A percentile compares a stretch with the other conserved stretches of the same genome.
Evolutionary conservation across 2,797 vertebrate genomes (phyloP).

Genomic region (Anas capensis): DNA sequence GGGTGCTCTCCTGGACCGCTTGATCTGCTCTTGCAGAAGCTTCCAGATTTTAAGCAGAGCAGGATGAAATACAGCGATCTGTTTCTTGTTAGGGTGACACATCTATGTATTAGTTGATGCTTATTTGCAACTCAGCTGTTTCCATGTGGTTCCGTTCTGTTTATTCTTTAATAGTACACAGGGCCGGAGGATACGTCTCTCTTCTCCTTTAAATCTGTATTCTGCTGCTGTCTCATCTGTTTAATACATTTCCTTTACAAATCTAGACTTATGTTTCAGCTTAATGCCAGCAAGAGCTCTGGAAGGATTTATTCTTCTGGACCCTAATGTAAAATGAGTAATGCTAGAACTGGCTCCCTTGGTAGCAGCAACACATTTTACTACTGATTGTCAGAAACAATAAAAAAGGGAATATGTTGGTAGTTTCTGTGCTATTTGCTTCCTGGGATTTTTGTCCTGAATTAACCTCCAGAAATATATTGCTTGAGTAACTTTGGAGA

Average conservation of each 20-base stretch:
- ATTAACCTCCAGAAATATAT: constrained; percentile 63
- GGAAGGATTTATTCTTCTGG: constrained; percentile 71
- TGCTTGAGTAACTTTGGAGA: constrained; percentile 52
- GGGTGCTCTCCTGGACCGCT: not conserved
- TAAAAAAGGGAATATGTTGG: constrained; percentile 64
- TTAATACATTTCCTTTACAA: constrained; percentile 68
- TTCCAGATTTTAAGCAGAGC: not conserved
- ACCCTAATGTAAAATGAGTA: constrained; percentile 73
- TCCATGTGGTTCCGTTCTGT: not conserved
- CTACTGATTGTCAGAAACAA: constrained; percentile 77
- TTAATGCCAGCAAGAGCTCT: constrained; percentile 61
- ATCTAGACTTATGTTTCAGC: constrained; percentile 64
- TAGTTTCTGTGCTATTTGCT: constrained; percentile 54
- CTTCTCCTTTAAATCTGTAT: constrained; percentile 27
- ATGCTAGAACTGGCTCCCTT: constrained; percentile 65
- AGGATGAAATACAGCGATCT: not conserved
- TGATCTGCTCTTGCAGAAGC: not conserved
- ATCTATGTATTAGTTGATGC: not conserved
- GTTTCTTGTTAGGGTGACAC: not conserved
- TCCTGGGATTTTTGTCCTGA: constrained; percentile 64
- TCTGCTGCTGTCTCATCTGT: constrained; percentile 14
- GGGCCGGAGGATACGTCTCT: not conserved
- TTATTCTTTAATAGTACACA: not conserved
- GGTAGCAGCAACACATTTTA: constrained; percentile 73
- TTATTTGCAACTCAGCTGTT: not conserved